Conservation (phyloP, 64 coral and sea anemone genomes). For the Stichodactyla helianthus region DNA sequence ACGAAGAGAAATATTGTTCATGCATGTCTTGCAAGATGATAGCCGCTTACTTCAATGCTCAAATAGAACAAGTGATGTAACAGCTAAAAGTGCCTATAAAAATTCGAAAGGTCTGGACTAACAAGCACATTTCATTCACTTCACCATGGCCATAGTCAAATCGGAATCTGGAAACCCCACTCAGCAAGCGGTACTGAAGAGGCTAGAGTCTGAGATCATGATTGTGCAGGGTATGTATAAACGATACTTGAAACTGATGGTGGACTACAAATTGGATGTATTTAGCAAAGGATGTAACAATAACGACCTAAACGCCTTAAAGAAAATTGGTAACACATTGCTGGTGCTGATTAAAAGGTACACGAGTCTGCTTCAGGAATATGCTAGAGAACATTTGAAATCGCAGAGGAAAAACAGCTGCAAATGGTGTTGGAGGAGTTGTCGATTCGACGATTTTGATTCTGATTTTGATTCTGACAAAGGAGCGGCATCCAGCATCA, state of each 20-base stretch:
- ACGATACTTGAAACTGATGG: not conserved
- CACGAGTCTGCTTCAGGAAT: no score
- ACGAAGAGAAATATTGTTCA: not conserved
- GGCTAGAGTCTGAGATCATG: not conserved
- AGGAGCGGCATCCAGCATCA: not conserved
- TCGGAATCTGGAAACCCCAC: not conserved
- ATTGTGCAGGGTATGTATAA: no score
- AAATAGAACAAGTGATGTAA: not conserved
- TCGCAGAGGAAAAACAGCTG: no score
- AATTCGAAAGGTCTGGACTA: not conserved
- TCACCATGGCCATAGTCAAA: not conserved
- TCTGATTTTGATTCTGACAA: constrained; percentile 3
- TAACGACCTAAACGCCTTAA: not conserved
- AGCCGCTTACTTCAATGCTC: not conserved
- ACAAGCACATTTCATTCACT: not conserved
- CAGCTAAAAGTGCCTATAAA: not conserved
- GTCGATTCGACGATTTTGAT: not conserved
- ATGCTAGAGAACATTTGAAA: no score
- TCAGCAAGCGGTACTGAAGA: not conserved
- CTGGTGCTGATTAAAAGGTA: no score
- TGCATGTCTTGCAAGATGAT: not conserved
- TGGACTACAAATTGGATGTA: not conserved
- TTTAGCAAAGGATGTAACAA: not conserved
- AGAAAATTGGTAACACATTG: no score
- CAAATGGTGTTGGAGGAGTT: no score